Base-by-base conservation (phyloP, 1,140 invertebrate genomes). In the Atta texana region DNA sequence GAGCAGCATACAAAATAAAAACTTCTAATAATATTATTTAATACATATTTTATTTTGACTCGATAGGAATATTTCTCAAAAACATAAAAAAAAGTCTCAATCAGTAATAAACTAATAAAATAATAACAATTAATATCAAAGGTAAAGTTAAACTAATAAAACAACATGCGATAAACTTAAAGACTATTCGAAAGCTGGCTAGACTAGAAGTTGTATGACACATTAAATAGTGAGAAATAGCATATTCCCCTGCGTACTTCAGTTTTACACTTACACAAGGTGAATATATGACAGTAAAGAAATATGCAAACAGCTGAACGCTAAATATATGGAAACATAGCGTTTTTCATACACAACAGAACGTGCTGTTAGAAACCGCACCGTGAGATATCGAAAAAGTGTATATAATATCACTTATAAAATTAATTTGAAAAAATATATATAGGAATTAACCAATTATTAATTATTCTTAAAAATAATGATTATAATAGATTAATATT, bases 251-350 rank as follows among this genome's bases (percentile, higher is more conserved):
- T 18, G 21, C n/a, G 18, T 80, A 80, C 31, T n/a, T 69, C 14
- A 74, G 31, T 3, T 39, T 21, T 59, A 74, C 21, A 51, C n/a
- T 31, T 72, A 55, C 31, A 57, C 31, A 57, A 78, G 14, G 49
- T 64, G 31, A 16, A 80, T 28, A 28, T 80, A 28, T 80, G 68
- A 80, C 63, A 63, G 61, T 80, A 49, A 80, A 55, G 49, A 34
- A 78, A n/a, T 69, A 18, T 34, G 39, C 63, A 55, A 8, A 12
- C n/a, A 16, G 51, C 31, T 53, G 61, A 49, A 31, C 55, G 28
- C n/a, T 44, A 39, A n/a, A 51, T 28, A 68, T 28, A n/a, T 80
- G 28, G n/a, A n/a, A 39, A 55, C 31, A 14, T 31, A 21, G n/a
- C 4, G n/a, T n/a, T 68, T 80, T 53, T 78, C 1, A 49, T 18